These are phyloP conservation scores for Apis laboriosa DNA, from an alignment of 1,140 invertebrate species.

Conservation along the genomic window DNA sequence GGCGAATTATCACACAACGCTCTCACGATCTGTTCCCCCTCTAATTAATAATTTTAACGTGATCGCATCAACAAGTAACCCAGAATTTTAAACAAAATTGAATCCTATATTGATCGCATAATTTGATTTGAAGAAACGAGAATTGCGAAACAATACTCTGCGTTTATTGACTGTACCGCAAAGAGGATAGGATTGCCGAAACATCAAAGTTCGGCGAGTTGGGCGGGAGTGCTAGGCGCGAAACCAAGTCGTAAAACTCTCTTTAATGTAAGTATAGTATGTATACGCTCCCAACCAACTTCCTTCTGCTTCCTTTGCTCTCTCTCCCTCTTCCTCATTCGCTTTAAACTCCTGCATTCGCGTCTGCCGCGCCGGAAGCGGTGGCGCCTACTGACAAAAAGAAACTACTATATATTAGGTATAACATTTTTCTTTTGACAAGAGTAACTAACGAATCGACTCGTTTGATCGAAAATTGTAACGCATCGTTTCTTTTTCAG, in stretches of 20 bases:
- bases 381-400: slow-evolving; percentile 40
- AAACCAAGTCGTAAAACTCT: slow-evolving; percentile 20
- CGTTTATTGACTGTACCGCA: neutral
- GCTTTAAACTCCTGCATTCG: slow-evolving; percentile 5
- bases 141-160: neutral
- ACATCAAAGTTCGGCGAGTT: neutral
- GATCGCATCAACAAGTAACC: neutral
- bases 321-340: slow-evolving; percentile 9
- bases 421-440: neutral
- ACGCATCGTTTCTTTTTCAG: neutral
- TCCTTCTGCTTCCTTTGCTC: neutral
- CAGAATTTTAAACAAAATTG: neutral
- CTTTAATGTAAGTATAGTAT: neutral
- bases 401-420: neutral
- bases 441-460: neutral
- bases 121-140: neutral
- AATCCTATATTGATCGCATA: neutral
- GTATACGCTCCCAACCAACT: neutral
- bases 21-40: no score
- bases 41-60: no score
- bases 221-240: slow-evolving; percentile 1
- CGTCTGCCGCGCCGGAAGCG: slow-evolving; percentile 40
- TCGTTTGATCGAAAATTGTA: neutral
- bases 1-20: neutral
- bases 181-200: neutral